Percentiles rank a stretch among this genome's conserved stretches.
phyloP scores from a whole-genome alignment of 2,113 vertebrate species.

The Pterocles gutturalis region DNA sequence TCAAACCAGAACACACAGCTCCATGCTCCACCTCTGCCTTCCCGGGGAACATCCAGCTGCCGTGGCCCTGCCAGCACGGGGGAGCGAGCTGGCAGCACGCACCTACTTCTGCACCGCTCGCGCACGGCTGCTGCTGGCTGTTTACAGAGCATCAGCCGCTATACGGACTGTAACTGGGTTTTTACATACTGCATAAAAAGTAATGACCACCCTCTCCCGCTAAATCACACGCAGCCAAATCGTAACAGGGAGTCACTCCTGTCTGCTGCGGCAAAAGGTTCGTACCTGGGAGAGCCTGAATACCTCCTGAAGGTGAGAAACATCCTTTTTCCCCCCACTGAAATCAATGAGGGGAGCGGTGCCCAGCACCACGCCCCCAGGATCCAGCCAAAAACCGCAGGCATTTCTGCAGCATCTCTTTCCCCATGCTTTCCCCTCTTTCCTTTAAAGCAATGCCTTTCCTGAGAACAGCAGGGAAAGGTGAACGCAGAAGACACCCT shows the following conservation, averaged over 20 bases:
- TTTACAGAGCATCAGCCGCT: background rate
- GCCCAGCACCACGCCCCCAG: background rate
- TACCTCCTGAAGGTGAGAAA: background rate
- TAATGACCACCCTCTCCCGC: background rate
- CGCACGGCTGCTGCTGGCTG: background rate
- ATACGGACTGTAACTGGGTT: background rate
- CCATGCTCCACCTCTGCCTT: background rate
- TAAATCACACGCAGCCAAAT: background rate
- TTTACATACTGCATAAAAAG: background rate
- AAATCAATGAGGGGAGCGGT: background rate
- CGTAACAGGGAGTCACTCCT: background rate
- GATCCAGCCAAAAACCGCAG: background rate
- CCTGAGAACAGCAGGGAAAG: background rate
- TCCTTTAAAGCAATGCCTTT: background rate
- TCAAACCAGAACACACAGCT: background rate
- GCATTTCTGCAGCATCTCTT: background rate
- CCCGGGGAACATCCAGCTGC: background rate
- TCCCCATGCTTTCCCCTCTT: background rate
- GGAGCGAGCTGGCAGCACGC: background rate
- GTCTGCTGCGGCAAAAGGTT: rapidly evolving
- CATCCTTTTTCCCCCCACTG: background rate
- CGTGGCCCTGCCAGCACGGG: background rate
- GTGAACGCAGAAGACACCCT: background rate
- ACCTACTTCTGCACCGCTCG: background rate
- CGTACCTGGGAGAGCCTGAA: background rate